Percentiles rank a stretch among this genome's conserved stretches.
phyloP scores from a whole-genome alignment of 2,113 vertebrate genomes.

The Thinocorus orbignyianus region DNA sequence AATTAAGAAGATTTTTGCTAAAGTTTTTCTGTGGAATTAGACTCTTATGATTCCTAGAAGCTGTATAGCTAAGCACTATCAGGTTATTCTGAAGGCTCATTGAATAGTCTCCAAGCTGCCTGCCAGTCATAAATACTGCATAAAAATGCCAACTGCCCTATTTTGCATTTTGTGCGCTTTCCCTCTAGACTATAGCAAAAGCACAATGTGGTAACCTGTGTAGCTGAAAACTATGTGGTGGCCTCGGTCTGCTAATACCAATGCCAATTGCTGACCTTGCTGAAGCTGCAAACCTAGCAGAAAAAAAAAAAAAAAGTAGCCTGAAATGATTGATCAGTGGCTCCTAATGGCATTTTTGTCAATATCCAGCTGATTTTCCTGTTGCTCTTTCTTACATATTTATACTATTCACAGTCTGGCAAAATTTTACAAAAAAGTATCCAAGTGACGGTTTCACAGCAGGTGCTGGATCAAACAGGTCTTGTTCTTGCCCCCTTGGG shows the following conservation, averaged over 20 bases:
- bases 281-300: background rate
- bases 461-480: constrained; percentile 94
- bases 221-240: background rate
- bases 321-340: constrained; percentile 55
- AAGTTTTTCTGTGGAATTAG: background rate
- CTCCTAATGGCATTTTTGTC: constrained; percentile 63
- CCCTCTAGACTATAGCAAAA: background rate
- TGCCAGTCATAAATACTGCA: background rate
- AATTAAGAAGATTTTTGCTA: background rate
- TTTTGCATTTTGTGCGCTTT: background rate
- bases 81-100: background rate
- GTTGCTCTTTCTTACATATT: constrained; percentile 77
- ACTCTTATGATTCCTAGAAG: background rate
- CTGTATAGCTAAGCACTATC: background rate
- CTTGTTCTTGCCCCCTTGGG: constrained; percentile 86
- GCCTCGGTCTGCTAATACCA: background rate
- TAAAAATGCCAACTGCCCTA: background rate
- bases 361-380: constrained; percentile 70
- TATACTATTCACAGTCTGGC: constrained; percentile 75
- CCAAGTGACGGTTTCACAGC: constrained; percentile 91
- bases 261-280: background rate
- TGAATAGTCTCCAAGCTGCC: background rate
- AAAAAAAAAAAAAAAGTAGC: background rate
- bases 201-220: background rate
- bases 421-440: constrained; percentile 83